Percentiles rank a stretch among this genome's conserved stretches.
phyloP scores from a whole-genome alignment of 2,113 vertebrate genomes.

The Pomatorhinus ruficollis region DNA sequence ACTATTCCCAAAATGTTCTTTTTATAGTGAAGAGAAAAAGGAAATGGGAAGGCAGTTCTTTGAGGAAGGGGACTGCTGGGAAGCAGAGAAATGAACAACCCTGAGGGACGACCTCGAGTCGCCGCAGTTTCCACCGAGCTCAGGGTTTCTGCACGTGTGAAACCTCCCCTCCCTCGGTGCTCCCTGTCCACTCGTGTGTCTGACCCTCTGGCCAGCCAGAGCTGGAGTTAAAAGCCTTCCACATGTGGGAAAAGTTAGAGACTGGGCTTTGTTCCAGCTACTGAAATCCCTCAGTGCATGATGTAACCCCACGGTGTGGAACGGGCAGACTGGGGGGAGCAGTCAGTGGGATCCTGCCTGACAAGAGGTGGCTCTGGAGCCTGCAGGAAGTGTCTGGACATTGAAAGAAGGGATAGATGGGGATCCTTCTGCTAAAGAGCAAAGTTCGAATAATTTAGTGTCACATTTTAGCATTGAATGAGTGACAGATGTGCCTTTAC shows the following conservation, averaged over 20 bases:
- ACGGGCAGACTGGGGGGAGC: background rate
- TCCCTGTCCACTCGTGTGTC: background rate
- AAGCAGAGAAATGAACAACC: background rate
- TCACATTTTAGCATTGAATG: background rate
- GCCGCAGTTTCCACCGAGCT: background rate
- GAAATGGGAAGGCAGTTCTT: background rate
- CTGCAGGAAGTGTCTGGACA: background rate
- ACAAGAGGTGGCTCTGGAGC: background rate
- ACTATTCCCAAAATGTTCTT: background rate
- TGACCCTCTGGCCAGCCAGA: background rate
- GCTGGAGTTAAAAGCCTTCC: conserved; percentile 36
- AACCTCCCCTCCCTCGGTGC: background rate
- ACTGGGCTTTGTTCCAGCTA: conserved; percentile 38
- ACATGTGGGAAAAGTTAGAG: conserved; percentile 63
- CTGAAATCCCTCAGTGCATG: conserved; percentile 5
- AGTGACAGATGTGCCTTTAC: background rate
- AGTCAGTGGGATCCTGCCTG: background rate
- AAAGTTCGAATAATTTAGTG: background rate
- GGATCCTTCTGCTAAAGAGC: background rate
- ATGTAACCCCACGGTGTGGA: background rate
- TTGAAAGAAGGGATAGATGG: background rate
- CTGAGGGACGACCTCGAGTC: background rate
- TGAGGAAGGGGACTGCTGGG: background rate
- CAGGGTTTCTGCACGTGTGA: background rate
- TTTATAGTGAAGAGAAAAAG: background rate